Evolutionary conservation across 23 tunicate species (phyloP).

Genomic region (Ascidia mentula): DNA sequence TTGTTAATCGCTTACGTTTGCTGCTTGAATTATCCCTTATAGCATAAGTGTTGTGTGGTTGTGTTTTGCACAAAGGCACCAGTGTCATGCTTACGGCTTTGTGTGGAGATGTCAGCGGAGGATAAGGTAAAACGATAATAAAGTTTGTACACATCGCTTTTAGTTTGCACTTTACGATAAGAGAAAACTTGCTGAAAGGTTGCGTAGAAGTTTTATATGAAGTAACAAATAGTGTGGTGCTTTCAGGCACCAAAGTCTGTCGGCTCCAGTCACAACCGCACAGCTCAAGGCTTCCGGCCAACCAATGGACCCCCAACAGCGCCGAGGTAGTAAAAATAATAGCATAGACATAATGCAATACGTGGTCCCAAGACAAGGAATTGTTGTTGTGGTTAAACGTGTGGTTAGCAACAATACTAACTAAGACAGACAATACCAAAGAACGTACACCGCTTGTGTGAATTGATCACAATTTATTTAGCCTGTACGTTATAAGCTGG

Average conservation of each 20-base stretch:
- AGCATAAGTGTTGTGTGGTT: not conserved
- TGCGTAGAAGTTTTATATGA: no score
- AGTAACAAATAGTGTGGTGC: no score
- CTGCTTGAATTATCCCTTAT: not conserved
- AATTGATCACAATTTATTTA: no score
- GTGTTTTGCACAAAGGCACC: not conserved
- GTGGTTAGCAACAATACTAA: no score
- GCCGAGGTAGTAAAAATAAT: constrained; percentile 31
- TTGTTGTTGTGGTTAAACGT: no score
- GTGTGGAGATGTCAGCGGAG: not conserved
- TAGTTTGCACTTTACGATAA: no score
- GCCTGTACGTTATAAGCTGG: no score
- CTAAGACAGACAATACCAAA: no score
- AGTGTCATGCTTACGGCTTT: not conserved
- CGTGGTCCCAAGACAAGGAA: no score
- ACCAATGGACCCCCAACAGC: constrained; percentile 51
- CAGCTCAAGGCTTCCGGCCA: constrained; percentile 49
- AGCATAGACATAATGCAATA: not conserved
- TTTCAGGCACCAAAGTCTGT: constrained; percentile 30
- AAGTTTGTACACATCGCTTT: no score
- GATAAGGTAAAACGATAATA: not conserved
- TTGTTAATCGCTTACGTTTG: not conserved
- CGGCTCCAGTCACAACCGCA: constrained; percentile 51
- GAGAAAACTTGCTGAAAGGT: no score
- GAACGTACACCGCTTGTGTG: no score